Evolutionary conservation across 2,888 invertebrate species (phyloP), one percentile per base, ranked within the genome.

Genomic region (Clusia tigrina): DNA sequence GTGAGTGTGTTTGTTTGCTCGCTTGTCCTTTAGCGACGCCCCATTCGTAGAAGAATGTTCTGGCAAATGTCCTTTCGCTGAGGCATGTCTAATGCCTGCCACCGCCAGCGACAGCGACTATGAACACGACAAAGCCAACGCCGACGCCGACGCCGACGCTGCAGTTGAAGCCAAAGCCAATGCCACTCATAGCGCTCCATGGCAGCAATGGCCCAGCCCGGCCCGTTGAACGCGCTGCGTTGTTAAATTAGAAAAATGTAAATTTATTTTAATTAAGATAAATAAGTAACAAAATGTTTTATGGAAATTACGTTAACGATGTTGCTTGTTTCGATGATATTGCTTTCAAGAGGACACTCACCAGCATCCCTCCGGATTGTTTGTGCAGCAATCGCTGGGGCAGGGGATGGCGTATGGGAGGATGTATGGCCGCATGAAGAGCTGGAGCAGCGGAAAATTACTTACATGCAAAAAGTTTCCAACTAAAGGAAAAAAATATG

Each of bases 201-300:
- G 42, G 59, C 20, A 22, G 48, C 42, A 15, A 2, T 18, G 51
- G 53, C 22, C 20, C 38, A 1, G 25, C 1, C 18, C 22, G 38
- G 48, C 18, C 32, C 53, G 25, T 48, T 57, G 17, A 58, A 48
- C 20, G 48, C 66, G 52, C 53, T 70, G 72, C 76, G 74, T 76
- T 78, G 74, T 76, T 76, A 80, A 80, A 80, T 80, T 80, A 80
- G 79, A 80, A 80, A 80, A 80, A 80, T 80, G 80, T 80, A 80
- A 80, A 80, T 80, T 79, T 80, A 80, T 80, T 80, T 80, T 80
- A 80, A 80, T 80, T 80, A 80, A 80, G 79, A 79, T 79, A 79
- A 80, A 80, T 80, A 80, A 79, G 79, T 78, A 79, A 79, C 80
- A 79, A 80, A 80, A 79, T 80, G 79, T 79, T 78, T 80, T 78